Evolutionary conservation across 2,797 vertebrate genomes (phyloP).

Genomic region (Fistularia commersonii): DNA sequence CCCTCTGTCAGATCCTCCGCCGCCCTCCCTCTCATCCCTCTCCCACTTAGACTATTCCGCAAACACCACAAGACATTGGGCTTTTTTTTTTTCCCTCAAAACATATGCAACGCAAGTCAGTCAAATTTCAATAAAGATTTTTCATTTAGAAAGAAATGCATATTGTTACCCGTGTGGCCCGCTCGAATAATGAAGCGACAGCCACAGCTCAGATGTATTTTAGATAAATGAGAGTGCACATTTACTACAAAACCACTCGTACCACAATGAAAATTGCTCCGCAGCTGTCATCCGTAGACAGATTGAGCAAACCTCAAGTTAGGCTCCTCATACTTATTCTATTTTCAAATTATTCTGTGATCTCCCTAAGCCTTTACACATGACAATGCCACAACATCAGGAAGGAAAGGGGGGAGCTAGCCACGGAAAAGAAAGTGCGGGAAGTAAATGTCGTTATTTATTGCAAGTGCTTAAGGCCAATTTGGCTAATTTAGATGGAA

Average conservation of each 20-base stretch:
- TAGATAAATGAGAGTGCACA: constrained; percentile 72
- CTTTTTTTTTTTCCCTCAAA: constrained; percentile 38
- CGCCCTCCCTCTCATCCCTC: neutral
- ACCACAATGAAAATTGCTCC: constrained; percentile 76
- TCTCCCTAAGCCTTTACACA: constrained; percentile 69
- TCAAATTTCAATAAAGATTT: constrained; percentile 58
- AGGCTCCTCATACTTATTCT: constrained; percentile 68
- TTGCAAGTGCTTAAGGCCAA: constrained; percentile 15
- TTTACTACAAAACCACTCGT: constrained; percentile 76
- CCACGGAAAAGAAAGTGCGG: constrained; percentile 22
- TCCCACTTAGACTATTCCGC: constrained; percentile 5
- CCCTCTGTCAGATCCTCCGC: constrained; percentile 10
- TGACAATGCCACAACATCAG: constrained; percentile 65
- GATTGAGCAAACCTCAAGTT: constrained; percentile 73
- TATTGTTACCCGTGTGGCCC: constrained; percentile 63
- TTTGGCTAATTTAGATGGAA: constrained; percentile 1
- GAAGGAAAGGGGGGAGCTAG: constrained; percentile 28
- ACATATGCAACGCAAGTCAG: constrained; percentile 54
- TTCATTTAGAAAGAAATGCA: constrained; percentile 68
- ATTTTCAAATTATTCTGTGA: constrained; percentile 80
- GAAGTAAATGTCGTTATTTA: constrained; percentile 28
- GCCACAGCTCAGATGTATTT: constrained; percentile 73
- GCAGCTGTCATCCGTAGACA: constrained; percentile 77
- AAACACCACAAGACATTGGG: constrained; percentile 34
- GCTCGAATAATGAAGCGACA: constrained; percentile 68